A percentile compares a stretch with the other conserved stretches of the same genome.
phyloP scores from a whole-genome alignment of 2,888 invertebrate genomes.

The Sericinus montela region DNA sequence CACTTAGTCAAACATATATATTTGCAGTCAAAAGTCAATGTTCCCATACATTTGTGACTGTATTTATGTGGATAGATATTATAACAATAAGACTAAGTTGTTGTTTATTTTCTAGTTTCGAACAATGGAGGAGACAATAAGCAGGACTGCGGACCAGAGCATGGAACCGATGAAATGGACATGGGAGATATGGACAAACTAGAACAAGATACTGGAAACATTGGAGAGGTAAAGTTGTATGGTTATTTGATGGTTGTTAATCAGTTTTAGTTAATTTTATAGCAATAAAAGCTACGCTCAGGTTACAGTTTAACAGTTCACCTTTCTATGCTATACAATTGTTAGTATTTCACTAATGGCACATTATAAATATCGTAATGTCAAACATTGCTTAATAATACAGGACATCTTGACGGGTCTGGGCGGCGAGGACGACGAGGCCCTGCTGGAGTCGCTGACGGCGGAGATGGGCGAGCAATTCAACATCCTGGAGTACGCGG shows the following conservation, averaged over 20 bases:
- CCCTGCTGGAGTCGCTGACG: conserved; percentile 83
- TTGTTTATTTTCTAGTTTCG: conserved; percentile 20
- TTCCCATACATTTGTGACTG: too few relatives aligned
- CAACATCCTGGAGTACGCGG: conserved; percentile 96
- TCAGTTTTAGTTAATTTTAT: too few relatives aligned
- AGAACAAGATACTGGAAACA: conserved; percentile 70
- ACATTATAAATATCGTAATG: too few relatives aligned
- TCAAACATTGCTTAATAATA: too few relatives aligned
- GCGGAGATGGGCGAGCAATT: conserved; percentile 97
- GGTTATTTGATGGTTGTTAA: background rate
- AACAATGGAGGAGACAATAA: conserved; percentile 43
- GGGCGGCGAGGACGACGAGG: conserved; percentile 93
- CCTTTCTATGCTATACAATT: too few relatives aligned
- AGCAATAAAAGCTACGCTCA: too few relatives aligned
- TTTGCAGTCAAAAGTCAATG: too few relatives aligned
- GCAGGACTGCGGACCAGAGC: conserved; percentile 51
- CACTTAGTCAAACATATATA: conserved; percentile 12
- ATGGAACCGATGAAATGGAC: conserved; percentile 69
- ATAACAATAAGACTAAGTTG: too few relatives aligned
- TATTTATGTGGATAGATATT: too few relatives aligned
- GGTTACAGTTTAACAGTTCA: too few relatives aligned
- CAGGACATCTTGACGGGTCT: conserved; percentile 89
- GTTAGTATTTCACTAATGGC: too few relatives aligned
- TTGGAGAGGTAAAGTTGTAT: conserved; percentile 60
- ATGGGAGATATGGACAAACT: conserved; percentile 75